phyloP scores from a whole-genome alignment of 2,797 vertebrate genomes.

The Enteromius argenteus region DNA sequence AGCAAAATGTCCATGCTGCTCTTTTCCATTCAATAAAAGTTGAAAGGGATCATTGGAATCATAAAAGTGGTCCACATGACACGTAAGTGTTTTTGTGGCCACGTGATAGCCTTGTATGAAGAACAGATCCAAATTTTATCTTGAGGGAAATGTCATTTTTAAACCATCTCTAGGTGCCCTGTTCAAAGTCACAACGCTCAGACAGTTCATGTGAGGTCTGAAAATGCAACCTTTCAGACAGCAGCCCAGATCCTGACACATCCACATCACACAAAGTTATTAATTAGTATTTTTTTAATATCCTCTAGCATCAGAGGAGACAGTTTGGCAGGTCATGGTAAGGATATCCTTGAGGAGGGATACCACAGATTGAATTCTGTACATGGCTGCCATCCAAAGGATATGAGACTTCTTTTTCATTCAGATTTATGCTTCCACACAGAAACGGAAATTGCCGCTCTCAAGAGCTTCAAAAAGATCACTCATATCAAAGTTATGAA shows the following conservation, averaged over 20 bases:
- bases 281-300: constrained; percentile 19
- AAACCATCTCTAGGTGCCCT: not conserved
- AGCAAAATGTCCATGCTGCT: not conserved
- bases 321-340: constrained; percentile 11
- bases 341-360: constrained; percentile 64
- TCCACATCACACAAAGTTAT: constrained; percentile 6
- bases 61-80: not conserved
- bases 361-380: constrained; percentile 61
- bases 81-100: not conserved
- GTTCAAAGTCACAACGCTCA: not conserved
- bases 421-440: constrained; percentile 29
- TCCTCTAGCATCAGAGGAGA: constrained; percentile 12
- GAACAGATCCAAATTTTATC: not conserved
- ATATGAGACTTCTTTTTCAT: constrained; percentile 58
- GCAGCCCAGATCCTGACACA: not conserved
- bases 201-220: not conserved
- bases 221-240: not conserved
- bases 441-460: constrained; percentile 43
- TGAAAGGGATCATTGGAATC: not conserved
- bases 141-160: not conserved
- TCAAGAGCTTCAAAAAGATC: constrained; percentile 40
- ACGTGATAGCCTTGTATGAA: not conserved
- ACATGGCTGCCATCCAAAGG: constrained; percentile 68
- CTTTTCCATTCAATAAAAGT: not conserved
- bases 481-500: constrained; percentile 35